Base-by-base conservation (phyloP, 2,797 vertebrate species). In the Malurus splendens region DNA sequence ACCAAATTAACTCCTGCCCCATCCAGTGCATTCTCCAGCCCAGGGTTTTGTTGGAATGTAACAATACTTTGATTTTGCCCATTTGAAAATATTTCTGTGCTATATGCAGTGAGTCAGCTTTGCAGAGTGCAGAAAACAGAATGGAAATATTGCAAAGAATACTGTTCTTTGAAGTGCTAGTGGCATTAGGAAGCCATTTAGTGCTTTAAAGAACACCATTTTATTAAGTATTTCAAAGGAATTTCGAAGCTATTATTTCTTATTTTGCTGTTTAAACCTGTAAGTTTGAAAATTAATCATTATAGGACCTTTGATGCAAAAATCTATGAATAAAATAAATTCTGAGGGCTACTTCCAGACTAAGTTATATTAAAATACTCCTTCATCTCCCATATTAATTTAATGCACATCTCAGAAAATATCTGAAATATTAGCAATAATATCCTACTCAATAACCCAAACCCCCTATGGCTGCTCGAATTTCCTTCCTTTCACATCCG, bases 261-360 rank as follows among this genome's bases (percentile, higher is more conserved):
- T 82, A 50, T 87, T 94, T 92, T 89, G 71, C 78, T 82, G 74
- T 77, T 90, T 81, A 93, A 90, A 89, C 75, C 86, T 72, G 32
- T 14, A 82, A 60, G 48, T 85, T 60, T 67, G 76, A 94, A 60
- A 77, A 86, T 52, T 65, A 87, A 77, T 86, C 83, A 62, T 88
- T 81, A 8, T 11, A 23, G n/a, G 62, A 86, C 59, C 66, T 95
- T 86, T 93, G 82, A 82, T 81, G 61, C n/a, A 92, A 91, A 92
- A 87, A 52, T 30, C 80, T 61, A 77, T 57, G 72, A 94, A 76
- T 86, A 86, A 86, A 92, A 94, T 66, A 87, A 77, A 55, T 61
- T 89, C 61, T 30, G 52, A 70, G 70, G 38, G 56, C 65, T 67
- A 44, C 86, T 93, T 94, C 67, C 62, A 90, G 38, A 41, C 60